Conservation (phyloP, 2,113 vertebrate species). For the Prunella fulvescens region DNA sequence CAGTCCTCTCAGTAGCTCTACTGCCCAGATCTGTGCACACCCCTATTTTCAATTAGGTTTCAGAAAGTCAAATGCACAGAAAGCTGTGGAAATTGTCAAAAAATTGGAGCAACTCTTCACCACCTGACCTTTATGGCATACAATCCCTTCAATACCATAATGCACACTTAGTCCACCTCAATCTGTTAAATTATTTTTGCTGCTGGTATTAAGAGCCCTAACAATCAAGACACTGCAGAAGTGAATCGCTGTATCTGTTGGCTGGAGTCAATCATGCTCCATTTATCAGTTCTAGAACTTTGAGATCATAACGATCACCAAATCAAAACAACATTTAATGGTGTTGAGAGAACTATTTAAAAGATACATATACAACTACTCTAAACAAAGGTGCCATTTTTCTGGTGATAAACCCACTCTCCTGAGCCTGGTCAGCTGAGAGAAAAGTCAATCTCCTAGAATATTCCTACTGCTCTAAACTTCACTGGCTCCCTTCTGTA, state of each 20-base stretch:
- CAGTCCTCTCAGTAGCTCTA: not conserved
- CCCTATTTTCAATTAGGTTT: not conserved
- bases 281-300: not conserved
- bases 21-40: fast-evolving
- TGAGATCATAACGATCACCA: not conserved
- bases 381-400: not conserved
- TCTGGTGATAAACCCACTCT: not conserved
- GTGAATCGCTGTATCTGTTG: not conserved
- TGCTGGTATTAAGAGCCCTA: not conserved
- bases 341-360: not conserved
- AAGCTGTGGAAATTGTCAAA: not conserved
- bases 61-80: not conserved
- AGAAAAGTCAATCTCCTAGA: not conserved
- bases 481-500: not conserved
- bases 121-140: not conserved
- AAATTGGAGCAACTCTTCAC: not conserved
- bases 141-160: not conserved
- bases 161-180: not conserved
- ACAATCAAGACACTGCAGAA: not conserved
- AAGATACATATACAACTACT: not conserved
- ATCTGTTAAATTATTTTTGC: not conserved
- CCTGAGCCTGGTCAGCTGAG: not conserved
- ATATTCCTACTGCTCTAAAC: not conserved
- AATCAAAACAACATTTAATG: not conserved
- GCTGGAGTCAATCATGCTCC: not conserved